These are phyloP conservation scores for Thera obeliscata DNA, from an alignment of 2,888 invertebrate species.

Conservation along the genomic window DNA sequence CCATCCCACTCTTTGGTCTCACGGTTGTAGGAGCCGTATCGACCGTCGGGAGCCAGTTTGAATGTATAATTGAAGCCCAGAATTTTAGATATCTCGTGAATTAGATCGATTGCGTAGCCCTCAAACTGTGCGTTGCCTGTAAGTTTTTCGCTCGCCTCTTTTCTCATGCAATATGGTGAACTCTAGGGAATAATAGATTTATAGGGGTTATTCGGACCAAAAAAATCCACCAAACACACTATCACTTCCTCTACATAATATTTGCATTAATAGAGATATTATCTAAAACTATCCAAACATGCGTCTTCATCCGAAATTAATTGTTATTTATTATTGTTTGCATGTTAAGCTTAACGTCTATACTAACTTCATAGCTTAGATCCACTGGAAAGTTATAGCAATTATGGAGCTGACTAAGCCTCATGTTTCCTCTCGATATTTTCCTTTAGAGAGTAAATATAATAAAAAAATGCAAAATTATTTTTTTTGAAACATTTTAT, in stretches of 20 bases:
- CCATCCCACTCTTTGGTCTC: slow-evolving; percentile 96
- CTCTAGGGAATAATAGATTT: slow-evolving; percentile 86
- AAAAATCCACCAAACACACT: neutral
- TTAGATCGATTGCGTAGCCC: slow-evolving; percentile 97
- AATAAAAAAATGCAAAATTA: too few relatives aligned
- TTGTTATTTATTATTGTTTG: too few relatives aligned
- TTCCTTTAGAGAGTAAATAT: too few relatives aligned
- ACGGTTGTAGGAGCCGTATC: slow-evolving; percentile 92
- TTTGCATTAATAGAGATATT: too few relatives aligned
- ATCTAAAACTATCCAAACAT: too few relatives aligned
- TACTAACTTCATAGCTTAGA: too few relatives aligned
- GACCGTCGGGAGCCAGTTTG: slow-evolving; percentile 92
- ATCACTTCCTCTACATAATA: neutral
- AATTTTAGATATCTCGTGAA: slow-evolving; percentile 94
- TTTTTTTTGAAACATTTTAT: too few relatives aligned
- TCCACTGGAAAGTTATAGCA: too few relatives aligned
- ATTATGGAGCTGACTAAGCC: too few relatives aligned
- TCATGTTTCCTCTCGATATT: too few relatives aligned
- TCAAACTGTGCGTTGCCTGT: slow-evolving; percentile 96
- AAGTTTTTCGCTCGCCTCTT: slow-evolving; percentile 92
- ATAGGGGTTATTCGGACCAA: slow-evolving; percentile 42
- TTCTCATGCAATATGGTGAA: slow-evolving; percentile 97
- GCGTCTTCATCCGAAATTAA: too few relatives aligned
- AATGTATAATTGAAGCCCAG: slow-evolving; percentile 95
- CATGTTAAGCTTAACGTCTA: too few relatives aligned